These are phyloP conservation scores for Lordiphosa clarofinis DNA, from an alignment of 1,140 invertebrate species.

Conservation along the genomic window DNA sequence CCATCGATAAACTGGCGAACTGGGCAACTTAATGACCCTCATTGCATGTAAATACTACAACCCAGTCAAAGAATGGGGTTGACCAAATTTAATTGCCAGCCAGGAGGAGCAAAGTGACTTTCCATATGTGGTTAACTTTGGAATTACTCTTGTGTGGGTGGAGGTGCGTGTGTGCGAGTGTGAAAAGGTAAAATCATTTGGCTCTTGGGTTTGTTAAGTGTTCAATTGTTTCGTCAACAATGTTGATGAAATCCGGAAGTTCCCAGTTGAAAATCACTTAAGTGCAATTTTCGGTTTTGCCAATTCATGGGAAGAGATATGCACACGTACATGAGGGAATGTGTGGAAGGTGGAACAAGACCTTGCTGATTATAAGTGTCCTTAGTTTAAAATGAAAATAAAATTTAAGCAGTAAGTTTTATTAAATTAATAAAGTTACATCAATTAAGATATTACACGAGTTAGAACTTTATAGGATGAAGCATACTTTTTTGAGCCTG, in stretches of 20 bases:
- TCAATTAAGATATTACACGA: not conserved
- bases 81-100: constrained; percentile 63
- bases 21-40: constrained; percentile 73
- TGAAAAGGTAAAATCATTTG: constrained; percentile 64
- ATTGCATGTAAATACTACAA: constrained; percentile 46
- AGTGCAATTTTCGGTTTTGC: constrained; percentile 52
- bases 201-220: constrained; percentile 62
- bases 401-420: not conserved
- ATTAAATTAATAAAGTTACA: not conserved
- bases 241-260: constrained; percentile 54
- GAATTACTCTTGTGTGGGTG: constrained; percentile 12
- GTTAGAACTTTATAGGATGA: no score
- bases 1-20: constrained; percentile 56
- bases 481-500: no score
- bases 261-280: constrained; percentile 62
- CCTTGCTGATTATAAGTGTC: constrained; percentile 2
- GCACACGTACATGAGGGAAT: not conserved
- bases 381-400: not conserved
- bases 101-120: constrained; percentile 20
- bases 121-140: constrained; percentile 49
- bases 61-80: constrained; percentile 9
- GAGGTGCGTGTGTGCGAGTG: constrained; percentile 28
- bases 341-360: not conserved
- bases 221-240: constrained; percentile 68
- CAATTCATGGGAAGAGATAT: constrained; percentile 3